These are phyloP conservation scores for Parotia lawesii DNA, from an alignment of 2,113 vertebrate species.

Conservation along the genomic window DNA sequence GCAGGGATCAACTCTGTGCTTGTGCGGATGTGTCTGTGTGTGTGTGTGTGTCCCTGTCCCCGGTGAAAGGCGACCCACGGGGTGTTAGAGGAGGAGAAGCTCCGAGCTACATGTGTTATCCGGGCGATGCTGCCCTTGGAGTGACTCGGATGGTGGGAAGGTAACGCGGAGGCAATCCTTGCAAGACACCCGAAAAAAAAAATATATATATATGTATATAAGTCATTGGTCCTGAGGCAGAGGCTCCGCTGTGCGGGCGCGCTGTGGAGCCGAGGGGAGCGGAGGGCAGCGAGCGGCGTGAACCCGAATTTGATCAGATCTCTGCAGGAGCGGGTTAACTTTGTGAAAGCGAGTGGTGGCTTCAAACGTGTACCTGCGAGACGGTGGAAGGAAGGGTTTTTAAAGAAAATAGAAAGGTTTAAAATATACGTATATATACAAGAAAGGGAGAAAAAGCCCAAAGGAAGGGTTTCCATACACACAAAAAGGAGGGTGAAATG, in stretches of 20 bases:
- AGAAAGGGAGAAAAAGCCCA: neutral
- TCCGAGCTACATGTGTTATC: neutral
- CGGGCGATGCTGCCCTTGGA: neutral
- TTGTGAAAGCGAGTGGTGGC: neutral
- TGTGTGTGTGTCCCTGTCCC: neutral
- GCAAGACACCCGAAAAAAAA: neutral
- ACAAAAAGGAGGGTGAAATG: neutral
- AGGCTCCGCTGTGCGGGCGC: neutral
- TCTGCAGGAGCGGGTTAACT: neutral
- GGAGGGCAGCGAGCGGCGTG: neutral
- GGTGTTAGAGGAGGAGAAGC: slow-evolving; percentile 12
- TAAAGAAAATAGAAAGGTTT: neutral
- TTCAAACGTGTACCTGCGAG: neutral
- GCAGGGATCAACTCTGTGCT: neutral
- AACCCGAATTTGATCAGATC: neutral
- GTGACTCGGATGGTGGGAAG: neutral
- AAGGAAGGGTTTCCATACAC: neutral
- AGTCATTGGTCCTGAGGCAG: neutral
- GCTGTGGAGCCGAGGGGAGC: neutral
- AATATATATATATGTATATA: accelerated
- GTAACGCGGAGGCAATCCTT: neutral
- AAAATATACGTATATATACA: neutral
- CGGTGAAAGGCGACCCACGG: slow-evolving; percentile 17
- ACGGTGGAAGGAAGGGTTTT: neutral
- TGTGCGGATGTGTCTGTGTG: neutral